phyloP scores from a whole-genome alignment of 2,797 vertebrate species.

The Sciaenops ocellatus region DNA sequence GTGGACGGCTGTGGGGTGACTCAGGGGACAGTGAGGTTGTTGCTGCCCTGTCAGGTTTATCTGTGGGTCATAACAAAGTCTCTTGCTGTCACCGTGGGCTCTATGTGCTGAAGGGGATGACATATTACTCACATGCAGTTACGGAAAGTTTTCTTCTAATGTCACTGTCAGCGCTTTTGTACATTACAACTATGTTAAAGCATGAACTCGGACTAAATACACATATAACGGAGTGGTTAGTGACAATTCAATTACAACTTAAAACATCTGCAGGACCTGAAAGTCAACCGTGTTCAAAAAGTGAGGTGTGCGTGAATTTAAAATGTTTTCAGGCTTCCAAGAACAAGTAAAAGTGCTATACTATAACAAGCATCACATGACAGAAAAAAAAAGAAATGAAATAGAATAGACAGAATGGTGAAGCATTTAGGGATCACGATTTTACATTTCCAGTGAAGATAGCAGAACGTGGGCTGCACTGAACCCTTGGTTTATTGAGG shows the following conservation, averaged over 20 bases:
- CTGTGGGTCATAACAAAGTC: constrained; percentile 62
- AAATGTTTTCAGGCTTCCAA: background rate
- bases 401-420: background rate
- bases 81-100: constrained; percentile 63
- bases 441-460: constrained; percentile 46
- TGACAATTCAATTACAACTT: background rate
- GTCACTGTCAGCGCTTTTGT: constrained; percentile 60
- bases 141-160: constrained; percentile 40
- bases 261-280: background rate
- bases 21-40: constrained; percentile 59
- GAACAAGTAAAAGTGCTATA: background rate
- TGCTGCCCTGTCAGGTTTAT: constrained; percentile 65
- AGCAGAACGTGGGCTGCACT: constrained; percentile 39
- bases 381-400: constrained; percentile 6
- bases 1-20: constrained; percentile 60
- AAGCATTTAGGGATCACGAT: constrained; percentile 4
- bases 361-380: background rate
- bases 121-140: constrained; percentile 56
- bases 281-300: background rate
- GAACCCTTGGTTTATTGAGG: constrained; percentile 62
- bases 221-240: background rate
- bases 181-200: constrained; percentile 12
- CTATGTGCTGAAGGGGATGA: constrained; percentile 45
- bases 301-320: background rate
- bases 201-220: background rate